Conservation (phyloP, 2,113 vertebrate genomes). For the Axis porcinus region DNA sequence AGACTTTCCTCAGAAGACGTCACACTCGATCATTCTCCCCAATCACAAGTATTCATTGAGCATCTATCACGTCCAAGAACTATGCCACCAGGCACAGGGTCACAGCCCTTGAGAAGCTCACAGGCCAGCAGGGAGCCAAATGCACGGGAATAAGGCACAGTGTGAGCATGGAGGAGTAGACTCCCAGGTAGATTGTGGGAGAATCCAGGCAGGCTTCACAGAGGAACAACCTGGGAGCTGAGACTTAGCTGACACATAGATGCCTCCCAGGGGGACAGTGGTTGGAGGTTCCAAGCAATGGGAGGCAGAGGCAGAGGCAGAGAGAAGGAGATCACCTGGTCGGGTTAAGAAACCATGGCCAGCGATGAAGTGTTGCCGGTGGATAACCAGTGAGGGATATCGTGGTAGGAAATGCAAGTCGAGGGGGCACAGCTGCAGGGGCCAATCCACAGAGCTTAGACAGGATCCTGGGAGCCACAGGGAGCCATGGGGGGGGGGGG, state of each 20-base stretch:
- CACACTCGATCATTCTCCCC: not conserved
- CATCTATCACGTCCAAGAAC: not conserved
- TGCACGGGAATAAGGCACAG: rapidly evolving
- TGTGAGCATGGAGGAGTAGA: no score
- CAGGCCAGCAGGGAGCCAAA: not conserved
- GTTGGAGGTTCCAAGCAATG: not conserved
- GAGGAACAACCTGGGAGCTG: not conserved
- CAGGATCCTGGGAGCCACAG: rapidly evolving
- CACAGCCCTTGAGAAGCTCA: not conserved
- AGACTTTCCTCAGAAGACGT: not conserved
- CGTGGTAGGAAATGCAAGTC: not conserved
- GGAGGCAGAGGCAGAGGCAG: not conserved
- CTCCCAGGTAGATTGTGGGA: rapidly evolving
- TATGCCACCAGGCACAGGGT: not conserved
- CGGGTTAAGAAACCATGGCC: not conserved
- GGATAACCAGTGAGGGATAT: not conserved
- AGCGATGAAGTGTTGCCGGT: not conserved
- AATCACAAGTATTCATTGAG: not conserved
- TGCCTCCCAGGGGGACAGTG: not conserved
- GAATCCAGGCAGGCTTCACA: not conserved
- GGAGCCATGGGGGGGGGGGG: not conserved
- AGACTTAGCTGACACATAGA: not conserved
- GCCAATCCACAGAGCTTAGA: not conserved
- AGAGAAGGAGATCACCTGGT: not conserved
- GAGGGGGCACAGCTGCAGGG: not conserved